phyloP scores from a whole-genome alignment of 2,888 invertebrate genomes.

The Nomada hirtipes region DNA sequence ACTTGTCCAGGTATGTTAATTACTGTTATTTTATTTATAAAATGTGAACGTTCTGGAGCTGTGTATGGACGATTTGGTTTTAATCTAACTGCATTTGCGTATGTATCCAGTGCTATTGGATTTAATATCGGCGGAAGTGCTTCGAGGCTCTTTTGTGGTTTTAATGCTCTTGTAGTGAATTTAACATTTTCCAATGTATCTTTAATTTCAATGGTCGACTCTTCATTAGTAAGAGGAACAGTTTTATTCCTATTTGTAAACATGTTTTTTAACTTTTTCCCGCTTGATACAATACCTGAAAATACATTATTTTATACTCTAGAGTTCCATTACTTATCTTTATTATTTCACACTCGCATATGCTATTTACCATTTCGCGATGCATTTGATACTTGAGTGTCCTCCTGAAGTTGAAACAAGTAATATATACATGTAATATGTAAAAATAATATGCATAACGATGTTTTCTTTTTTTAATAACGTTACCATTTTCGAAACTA shows the following conservation, averaged over 20 bases:
- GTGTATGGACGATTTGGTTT: slow-evolving; percentile 73
- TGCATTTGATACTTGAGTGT: slow-evolving; percentile 42
- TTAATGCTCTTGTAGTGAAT: slow-evolving; percentile 3
- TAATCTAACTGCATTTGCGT: slow-evolving; percentile 29
- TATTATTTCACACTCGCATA: slow-evolving; percentile 1
- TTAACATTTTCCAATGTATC: slow-evolving; percentile 34
- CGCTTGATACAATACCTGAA: slow-evolving; percentile 53
- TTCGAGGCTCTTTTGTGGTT: slow-evolving; percentile 58
- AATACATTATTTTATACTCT: slow-evolving; percentile 6
- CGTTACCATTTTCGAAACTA: slow-evolving; percentile 68
- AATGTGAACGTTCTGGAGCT: slow-evolving; percentile 71
- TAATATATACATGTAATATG: slow-evolving; percentile 14
- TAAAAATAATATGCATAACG: background rate
- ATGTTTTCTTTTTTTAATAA: slow-evolving; percentile 13
- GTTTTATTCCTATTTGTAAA: slow-evolving; percentile 77
- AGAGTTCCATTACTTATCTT: background rate
- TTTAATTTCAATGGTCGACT: slow-evolving; percentile 58
- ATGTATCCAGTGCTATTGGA: slow-evolving; percentile 57
- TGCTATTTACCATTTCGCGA: slow-evolving; percentile 66
- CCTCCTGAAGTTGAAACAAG: slow-evolving; percentile 55
- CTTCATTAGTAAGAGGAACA: slow-evolving; percentile 73
- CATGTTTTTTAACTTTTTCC: slow-evolving; percentile 66
- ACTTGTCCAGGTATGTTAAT: slow-evolving; percentile 77
- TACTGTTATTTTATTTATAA: slow-evolving; percentile 61
- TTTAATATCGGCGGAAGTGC: slow-evolving; percentile 66